Percentiles rank a stretch among this genome's conserved stretches.
Conservation (phyloP, 2,888 invertebrate genomes). For the Callimorpha dominula region DNA sequence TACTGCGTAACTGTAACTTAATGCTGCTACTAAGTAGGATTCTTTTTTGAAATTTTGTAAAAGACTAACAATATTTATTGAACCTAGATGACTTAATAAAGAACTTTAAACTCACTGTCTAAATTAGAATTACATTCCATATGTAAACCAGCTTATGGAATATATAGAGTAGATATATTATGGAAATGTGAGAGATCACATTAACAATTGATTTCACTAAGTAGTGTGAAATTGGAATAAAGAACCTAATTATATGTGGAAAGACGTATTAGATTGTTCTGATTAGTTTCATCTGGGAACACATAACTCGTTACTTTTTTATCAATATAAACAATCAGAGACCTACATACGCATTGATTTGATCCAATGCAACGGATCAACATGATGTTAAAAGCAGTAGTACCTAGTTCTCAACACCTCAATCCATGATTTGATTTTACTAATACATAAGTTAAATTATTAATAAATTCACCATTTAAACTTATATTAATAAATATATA, state of each 20-base stretch:
- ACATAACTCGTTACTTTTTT: slow-evolving; percentile 5
- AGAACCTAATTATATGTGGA: slow-evolving; percentile 17
- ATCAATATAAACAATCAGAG: slow-evolving; percentile 7
- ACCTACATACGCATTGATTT: slow-evolving; percentile 1
- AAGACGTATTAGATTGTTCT: slow-evolving; percentile 8
- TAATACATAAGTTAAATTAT: neutral
- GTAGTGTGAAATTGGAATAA: slow-evolving; percentile 23
- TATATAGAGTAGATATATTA: neutral
- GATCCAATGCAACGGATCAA: neutral
- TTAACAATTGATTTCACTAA: slow-evolving; percentile 11
- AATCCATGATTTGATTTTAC: neutral
- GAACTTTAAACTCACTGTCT: too few relatives aligned
- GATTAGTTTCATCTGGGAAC: slow-evolving; percentile 4
- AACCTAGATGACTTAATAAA: too few relatives aligned
- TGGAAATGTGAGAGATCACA: neutral
- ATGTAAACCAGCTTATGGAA: too few relatives aligned
- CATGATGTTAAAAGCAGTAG: neutral
- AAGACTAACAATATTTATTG: too few relatives aligned
- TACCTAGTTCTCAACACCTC: neutral
- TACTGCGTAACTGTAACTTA: too few relatives aligned
- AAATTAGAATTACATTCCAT: too few relatives aligned
- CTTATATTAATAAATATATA: too few relatives aligned
- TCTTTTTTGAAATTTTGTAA: too few relatives aligned
- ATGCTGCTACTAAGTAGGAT: too few relatives aligned
- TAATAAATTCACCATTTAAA: too few relatives aligned